Conservation (phyloP, 1,140 invertebrate genomes). For the Brachionus manjavacas region DNA sequence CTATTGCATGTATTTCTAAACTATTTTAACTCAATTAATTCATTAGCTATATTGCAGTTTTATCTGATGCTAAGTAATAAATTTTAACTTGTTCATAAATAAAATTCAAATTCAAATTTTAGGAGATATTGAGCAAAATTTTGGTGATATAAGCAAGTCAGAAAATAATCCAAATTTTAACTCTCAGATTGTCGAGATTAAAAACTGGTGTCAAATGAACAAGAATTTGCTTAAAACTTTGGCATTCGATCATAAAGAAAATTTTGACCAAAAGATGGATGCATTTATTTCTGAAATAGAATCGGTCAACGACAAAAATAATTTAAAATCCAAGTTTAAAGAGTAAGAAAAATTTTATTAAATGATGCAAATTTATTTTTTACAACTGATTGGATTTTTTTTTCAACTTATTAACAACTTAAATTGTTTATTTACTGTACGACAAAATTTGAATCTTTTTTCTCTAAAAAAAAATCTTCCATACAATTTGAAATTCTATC, state of each 20-base stretch:
- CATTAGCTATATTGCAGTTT: background rate
- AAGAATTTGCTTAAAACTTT: background rate
- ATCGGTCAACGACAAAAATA: background rate
- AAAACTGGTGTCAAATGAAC: slow-evolving; percentile 18
- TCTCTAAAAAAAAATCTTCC: too few species aligned
- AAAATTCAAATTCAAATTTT: background rate
- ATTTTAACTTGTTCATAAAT: background rate
- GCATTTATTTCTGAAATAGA: background rate
- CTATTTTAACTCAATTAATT: slow-evolving; percentile 14
- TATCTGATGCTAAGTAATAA: slow-evolving; percentile 22
- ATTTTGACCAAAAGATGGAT: background rate
- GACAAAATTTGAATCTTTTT: too few species aligned
- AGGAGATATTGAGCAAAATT: slow-evolving; percentile 1
- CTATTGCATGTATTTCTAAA: slow-evolving; percentile 13
- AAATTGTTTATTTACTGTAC: too few species aligned
- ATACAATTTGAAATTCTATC: too few species aligned
- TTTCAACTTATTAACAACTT: too few species aligned
- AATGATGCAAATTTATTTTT: too few species aligned
- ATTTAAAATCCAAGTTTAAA: background rate
- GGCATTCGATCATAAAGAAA: background rate
- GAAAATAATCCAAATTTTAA: slow-evolving; percentile 3
- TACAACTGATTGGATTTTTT: too few species aligned
- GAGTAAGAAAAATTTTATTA: background rate
- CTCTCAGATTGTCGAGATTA: background rate
- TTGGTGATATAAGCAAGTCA: background rate